Conservation (phyloP, 2,797 vertebrate genomes). For the Fratercula arctica region DNA sequence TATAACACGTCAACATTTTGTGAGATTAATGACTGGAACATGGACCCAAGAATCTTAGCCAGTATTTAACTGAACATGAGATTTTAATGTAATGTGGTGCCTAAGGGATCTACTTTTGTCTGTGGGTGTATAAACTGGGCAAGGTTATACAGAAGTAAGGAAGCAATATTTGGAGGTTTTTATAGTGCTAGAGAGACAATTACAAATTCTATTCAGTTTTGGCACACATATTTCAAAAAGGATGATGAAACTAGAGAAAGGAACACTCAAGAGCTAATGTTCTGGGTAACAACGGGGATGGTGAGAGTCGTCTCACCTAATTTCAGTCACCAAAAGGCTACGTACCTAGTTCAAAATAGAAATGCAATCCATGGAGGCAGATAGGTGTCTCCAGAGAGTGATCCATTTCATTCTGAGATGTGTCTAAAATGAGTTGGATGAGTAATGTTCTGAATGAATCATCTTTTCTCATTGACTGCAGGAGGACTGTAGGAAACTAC, state of each 20-base stretch:
- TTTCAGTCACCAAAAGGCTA: background rate
- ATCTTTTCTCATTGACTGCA: background rate
- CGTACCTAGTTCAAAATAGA: background rate
- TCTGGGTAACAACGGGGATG: background rate
- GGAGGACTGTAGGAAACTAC: background rate
- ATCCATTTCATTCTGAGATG: background rate
- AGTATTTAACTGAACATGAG: background rate
- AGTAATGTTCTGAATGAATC: slow-evolving; percentile 33
- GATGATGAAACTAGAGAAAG: background rate
- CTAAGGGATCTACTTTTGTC: background rate
- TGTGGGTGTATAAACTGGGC: background rate
- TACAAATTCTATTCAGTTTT: background rate
- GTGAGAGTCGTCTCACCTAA: background rate
- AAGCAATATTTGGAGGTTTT: background rate
- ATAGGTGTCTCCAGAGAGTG: slow-evolving; percentile 18
- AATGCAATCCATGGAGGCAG: background rate
- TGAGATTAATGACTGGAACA: background rate
- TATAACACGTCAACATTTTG: background rate
- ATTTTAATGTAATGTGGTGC: background rate
- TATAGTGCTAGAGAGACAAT: background rate
- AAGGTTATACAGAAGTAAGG: background rate
- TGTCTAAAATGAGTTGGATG: background rate
- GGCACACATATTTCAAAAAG: background rate
- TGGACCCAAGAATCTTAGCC: background rate
- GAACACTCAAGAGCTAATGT: background rate